A percentile compares a stretch with the other conserved stretches of the same genome.
These are phyloP conservation scores for Adineta ricciae DNA, from an alignment of 2,888 invertebrate species.

Conservation along the genomic window DNA sequence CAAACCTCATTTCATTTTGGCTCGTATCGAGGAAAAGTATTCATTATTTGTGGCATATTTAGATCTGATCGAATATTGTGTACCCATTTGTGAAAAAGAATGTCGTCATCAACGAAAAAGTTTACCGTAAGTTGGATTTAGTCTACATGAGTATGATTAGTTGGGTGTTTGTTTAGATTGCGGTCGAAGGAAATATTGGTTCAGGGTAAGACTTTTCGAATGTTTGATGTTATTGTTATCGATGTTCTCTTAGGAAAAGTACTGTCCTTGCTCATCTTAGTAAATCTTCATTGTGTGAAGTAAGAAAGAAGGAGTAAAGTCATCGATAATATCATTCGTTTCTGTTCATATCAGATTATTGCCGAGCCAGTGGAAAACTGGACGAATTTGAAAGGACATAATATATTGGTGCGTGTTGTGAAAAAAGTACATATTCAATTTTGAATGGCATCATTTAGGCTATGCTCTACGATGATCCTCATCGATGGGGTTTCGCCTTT, in stretches of 20 bases:
- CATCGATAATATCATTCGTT: not conserved
- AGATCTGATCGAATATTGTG: not conserved
- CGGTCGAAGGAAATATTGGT: constrained; percentile 47
- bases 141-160: not conserved
- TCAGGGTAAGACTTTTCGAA: constrained; percentile 36
- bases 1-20: no score
- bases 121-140: not conserved
- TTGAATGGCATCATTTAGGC: constrained; percentile 52
- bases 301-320: not conserved
- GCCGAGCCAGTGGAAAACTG: constrained; percentile 39
- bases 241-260: not conserved
- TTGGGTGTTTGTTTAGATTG: constrained; percentile 37
- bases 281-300: not conserved
- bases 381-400: constrained; percentile 38
- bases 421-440: not conserved
- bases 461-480: constrained; percentile 72
- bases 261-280: not conserved
- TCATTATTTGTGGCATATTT: not conserved
- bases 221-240: not conserved
- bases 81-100: not conserved
- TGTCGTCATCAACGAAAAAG: not conserved
- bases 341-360: constrained; percentile 34
- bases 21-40: no score
- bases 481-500: constrained; percentile 73
- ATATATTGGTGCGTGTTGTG: constrained; percentile 36